A percentile compares a stretch with the other conserved stretches of the same genome.
phyloP scores from a whole-genome alignment of 2,888 invertebrate species.

The Epirrhoe tristata region DNA sequence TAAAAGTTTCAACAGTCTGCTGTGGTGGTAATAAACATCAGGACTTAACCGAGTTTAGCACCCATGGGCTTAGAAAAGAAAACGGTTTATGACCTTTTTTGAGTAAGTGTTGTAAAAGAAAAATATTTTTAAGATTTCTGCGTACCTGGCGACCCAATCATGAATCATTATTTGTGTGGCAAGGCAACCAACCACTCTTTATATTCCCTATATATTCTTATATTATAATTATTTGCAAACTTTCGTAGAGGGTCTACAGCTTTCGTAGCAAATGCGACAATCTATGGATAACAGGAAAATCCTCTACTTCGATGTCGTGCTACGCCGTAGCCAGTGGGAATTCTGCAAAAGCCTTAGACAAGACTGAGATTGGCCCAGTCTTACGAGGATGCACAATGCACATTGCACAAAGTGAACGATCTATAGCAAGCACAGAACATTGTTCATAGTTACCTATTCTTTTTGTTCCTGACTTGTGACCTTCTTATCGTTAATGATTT shows the following conservation, averaged over 20 bases:
- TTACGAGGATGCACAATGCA: neutral
- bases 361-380: neutral
- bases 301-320: neutral
- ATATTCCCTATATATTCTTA: no score
- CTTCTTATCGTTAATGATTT: no score
- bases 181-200: no score
- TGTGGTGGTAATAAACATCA: slow-evolving; percentile 63
- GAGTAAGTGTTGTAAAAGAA: neutral
- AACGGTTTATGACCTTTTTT: neutral
- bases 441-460: no score
- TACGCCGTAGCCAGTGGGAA: neutral
- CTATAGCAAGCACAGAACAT: neutral
- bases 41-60: slow-evolving; percentile 50
- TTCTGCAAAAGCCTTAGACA: neutral
- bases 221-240: no score
- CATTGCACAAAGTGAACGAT: neutral
- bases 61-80: slow-evolving; percentile 23
- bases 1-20: slow-evolving; percentile 72
- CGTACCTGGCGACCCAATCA: no score
- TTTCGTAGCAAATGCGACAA: neutral
- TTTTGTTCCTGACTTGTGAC: no score
- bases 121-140: neutral
- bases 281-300: neutral
- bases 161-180: no score
- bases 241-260: neutral